Base-by-base conservation (phyloP, 2,797 vertebrate genomes). In the Macropodus opercularis region DNA sequence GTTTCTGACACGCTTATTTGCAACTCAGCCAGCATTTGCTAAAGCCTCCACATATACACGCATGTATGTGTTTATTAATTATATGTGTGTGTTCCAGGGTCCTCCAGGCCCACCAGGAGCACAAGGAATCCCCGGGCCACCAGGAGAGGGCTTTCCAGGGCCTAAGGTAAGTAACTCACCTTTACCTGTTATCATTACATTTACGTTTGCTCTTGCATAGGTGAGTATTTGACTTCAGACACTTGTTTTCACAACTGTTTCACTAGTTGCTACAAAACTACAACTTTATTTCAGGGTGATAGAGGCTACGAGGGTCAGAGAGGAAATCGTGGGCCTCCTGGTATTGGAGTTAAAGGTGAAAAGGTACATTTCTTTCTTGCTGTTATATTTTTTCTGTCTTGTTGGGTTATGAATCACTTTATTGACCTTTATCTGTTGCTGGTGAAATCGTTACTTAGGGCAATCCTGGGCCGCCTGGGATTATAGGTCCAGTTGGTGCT, bases 101-200 rank as follows among this genome's bases (percentile, higher is more conserved):
- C 79, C 69, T 21, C 65, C 65, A 27, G 95, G 95, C 63, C 72
- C 79, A 12, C 22, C 72, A 4, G 95, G 94, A 77, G 13, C 34
- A n/a, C 92, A 83, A 66, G 95, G 96, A 59, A 92, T 90, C 60
- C 77, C 54, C 31, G 95, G 94, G 43, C 51, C 50, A 2, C 58
- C 89, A 11, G 94, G 94, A 63, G 92, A 95, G 54, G 95, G 94
- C 15, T 69, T 94, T 66, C 90, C 90, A 64, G 94, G 94, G 10
- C 77, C 90, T 35, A 97, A 98, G 92, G 95, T 95, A 79, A 74
- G 71, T 23, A n/a, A n/a, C n/a, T n/a, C n/a, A n/a, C n/a, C n/a
- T n/a, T n/a, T n/a, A n/a, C n/a, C n/a, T n/a, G n/a, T n/a, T n/a
- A n/a, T n/a, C n/a, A n/a, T n/a, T n/a, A n/a, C n/a, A n/a, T n/a